A percentile compares a stretch with the other conserved stretches of the same genome.
Conservation (phyloP, 2,797 vertebrate genomes). For the Tauraco hartlaubi region DNA sequence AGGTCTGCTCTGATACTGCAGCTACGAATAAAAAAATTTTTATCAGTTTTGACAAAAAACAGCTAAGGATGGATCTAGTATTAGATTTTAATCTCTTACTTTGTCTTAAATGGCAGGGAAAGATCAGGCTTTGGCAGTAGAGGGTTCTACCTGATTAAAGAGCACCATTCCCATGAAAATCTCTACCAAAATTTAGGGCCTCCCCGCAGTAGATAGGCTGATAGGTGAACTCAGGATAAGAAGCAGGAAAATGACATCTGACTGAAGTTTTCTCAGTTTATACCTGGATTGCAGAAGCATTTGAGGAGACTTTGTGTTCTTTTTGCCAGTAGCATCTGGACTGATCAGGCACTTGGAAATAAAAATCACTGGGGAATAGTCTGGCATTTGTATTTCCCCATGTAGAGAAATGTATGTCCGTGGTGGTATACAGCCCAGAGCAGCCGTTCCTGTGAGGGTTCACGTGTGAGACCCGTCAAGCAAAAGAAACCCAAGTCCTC, state of each 20-base stretch:
- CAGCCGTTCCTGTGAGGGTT: not conserved
- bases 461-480: accelerated
- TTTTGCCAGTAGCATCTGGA: not conserved
- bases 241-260: not conserved
- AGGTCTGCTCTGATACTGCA: not conserved
- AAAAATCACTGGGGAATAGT: not conserved
- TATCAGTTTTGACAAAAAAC: not conserved
- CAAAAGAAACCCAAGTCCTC: not conserved
- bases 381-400: not conserved
- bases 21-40: not conserved
- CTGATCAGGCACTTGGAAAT: not conserved
- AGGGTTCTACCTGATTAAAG: not conserved
- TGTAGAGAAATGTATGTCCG: not conserved
- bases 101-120: not conserved
- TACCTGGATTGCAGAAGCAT: not conserved
- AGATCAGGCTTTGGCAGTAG: not conserved
- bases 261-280: not conserved
- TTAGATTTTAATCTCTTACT: not conserved
- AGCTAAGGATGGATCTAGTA: not conserved
- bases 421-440: not conserved
- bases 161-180: not conserved
- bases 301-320: not conserved
- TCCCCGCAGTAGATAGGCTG: not conserved
- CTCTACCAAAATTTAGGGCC: not conserved
- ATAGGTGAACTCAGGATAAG: not conserved